These are phyloP conservation scores for Sinotaia quadrata DNA, from an alignment of 2,888 invertebrate species.

Conservation along the genomic window DNA sequence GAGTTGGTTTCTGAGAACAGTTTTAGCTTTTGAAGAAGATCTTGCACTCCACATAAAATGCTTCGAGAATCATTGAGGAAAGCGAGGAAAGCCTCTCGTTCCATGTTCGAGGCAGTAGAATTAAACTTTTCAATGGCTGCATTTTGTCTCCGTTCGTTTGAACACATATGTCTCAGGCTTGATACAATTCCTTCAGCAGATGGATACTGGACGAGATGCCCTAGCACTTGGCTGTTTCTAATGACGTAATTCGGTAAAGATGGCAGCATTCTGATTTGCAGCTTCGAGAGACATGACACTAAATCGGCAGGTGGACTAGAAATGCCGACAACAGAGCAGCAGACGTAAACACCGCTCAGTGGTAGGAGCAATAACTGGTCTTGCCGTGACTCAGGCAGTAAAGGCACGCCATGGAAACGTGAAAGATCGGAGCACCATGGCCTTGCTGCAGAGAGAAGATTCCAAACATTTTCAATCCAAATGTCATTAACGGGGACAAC, in stretches of 20 bases:
- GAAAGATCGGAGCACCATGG: not conserved
- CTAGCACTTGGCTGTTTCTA: constrained; percentile 15
- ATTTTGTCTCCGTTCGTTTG: not conserved
- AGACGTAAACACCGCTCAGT: constrained; percentile 29
- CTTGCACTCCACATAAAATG: not conserved
- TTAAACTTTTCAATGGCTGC: constrained; percentile 12
- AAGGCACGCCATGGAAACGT: not conserved
- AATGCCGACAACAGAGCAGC: constrained; percentile 5
- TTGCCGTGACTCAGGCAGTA: constrained; percentile 1
- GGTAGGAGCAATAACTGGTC: constrained; percentile 27
- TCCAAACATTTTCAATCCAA: constrained; percentile 18
- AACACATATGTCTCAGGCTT: constrained; percentile 1
- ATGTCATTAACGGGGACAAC: not conserved
- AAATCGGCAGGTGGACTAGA: not conserved
- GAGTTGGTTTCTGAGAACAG: constrained; percentile 18
- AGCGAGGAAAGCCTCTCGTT: constrained; percentile 9
- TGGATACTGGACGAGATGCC: constrained; percentile 29
- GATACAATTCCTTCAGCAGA: constrained; percentile 21
- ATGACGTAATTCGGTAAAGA: constrained; percentile 17
- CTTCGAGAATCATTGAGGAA: not conserved
- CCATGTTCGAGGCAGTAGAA: constrained; percentile 2
- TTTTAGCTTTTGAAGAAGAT: constrained; percentile 10
- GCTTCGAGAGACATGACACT: not conserved
- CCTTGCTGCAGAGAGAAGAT: not conserved
- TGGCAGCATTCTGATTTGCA: constrained; percentile 11